Evolutionary conservation across 2,113 vertebrate species (phyloP).

Genomic region (Acrocephalus kingi): DNA sequence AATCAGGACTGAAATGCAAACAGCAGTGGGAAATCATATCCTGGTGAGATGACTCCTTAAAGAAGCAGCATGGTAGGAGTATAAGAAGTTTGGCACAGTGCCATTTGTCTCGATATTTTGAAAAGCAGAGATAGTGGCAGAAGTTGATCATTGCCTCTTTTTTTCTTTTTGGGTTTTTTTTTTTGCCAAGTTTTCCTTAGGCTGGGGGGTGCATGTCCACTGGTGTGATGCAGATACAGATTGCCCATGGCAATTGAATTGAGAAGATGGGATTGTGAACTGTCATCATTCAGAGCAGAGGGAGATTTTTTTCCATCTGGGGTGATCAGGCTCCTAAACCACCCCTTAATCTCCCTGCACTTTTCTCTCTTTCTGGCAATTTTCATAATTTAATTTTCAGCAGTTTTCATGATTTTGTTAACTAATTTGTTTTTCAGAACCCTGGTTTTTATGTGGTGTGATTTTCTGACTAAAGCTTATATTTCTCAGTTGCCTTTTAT

Average conservation of each 20-base stretch:
- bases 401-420: neutral
- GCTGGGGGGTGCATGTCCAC: neutral
- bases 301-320: neutral
- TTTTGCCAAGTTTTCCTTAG: neutral
- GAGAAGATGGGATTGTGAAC: neutral
- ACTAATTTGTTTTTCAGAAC: neutral
- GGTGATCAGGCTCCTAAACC: neutral
- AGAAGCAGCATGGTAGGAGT: neutral
- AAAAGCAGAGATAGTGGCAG: neutral
- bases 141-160: neutral
- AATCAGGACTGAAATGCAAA: neutral
- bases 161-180: rapidly evolving
- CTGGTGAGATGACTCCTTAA: neutral
- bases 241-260: neutral
- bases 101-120: neutral
- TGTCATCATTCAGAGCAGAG: neutral
- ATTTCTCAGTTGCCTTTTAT: neutral
- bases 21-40: neutral
- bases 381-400: neutral
- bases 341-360: neutral
- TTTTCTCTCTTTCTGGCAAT: neutral
- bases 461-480: neutral
- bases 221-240: neutral
- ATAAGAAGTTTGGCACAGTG: neutral
- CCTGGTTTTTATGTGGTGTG: neutral